Evolutionary conservation across 2,113 vertebrate genomes (phyloP).

Genomic region (Mola mola): DNA sequence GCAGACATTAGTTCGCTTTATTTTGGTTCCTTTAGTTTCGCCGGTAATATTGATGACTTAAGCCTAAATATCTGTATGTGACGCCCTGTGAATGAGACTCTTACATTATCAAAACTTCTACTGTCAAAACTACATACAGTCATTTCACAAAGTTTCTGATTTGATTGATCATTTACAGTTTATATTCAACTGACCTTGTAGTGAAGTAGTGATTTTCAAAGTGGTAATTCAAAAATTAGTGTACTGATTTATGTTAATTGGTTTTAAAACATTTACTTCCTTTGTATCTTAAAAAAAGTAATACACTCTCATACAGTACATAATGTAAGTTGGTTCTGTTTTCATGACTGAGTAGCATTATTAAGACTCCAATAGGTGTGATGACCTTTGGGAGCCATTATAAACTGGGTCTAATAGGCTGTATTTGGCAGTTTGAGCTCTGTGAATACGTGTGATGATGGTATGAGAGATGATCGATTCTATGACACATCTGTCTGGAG

Average conservation of each 20-base stretch:
- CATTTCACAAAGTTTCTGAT: background rate
- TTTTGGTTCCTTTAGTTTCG: background rate
- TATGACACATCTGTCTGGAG: conserved; percentile 67
- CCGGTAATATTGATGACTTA: too few species aligned
- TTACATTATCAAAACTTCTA: too few species aligned
- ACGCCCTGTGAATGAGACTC: too few species aligned
- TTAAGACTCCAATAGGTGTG: conserved; percentile 21
- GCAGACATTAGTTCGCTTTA: conserved; percentile 1
- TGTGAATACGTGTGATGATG: conserved; percentile 61
- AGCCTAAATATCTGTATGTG: too few species aligned
- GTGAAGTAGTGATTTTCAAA: conserved; percentile 16
- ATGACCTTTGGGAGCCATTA: conserved; percentile 51
- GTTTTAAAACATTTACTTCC: conserved; percentile 7
- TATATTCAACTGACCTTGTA: conserved; percentile 3
- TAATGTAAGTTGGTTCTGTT: conserved; percentile 18
- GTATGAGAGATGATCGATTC: conserved; percentile 66
- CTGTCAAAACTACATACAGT: too few species aligned
- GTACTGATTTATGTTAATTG: conserved; percentile 12
- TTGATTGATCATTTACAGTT: conserved; percentile 7
- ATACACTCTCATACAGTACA: conserved; percentile 16
- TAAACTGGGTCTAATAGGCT: conserved; percentile 40
- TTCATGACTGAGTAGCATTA: conserved; percentile 24
- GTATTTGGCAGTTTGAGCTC: conserved; percentile 50
- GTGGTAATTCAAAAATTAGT: conserved; percentile 5
- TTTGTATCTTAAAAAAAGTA: conserved; percentile 6